Conservation (phyloP, 2,113 vertebrate species). For the Chroicocephalus ridibundus region DNA sequence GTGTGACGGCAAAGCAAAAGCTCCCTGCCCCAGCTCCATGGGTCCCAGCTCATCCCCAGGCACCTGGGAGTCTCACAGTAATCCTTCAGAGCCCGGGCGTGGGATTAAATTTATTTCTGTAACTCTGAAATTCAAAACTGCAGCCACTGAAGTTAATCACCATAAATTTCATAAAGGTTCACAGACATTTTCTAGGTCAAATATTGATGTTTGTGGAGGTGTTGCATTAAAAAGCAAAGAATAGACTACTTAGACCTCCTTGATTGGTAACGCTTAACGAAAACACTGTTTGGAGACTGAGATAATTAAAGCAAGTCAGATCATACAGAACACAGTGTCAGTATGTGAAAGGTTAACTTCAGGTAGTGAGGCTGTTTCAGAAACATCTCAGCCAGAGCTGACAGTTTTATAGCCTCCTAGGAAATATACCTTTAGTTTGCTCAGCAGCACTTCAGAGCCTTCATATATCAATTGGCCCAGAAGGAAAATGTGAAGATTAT, state of each 20-base stretch:
- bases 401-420: slow-evolving; percentile 27
- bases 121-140: neutral
- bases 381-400: slow-evolving; percentile 3
- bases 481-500: neutral
- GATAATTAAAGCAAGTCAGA: neutral
- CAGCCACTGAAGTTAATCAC: neutral
- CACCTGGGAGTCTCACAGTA: neutral
- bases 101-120: neutral
- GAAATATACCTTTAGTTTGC: slow-evolving; percentile 36
- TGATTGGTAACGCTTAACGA: neutral
- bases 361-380: neutral
- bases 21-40: neutral
- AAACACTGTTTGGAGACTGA: neutral
- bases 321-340: neutral
- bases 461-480: neutral
- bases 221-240: neutral
- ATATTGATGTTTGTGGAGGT: neutral
- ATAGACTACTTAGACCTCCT: neutral
- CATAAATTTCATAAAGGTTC: neutral
- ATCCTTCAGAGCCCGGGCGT: neutral
- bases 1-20: neutral
- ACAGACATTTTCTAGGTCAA: neutral
- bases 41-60: neutral
- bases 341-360: neutral
- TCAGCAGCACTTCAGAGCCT: slow-evolving; percentile 8